Base-by-base conservation (phyloP, 2,113 vertebrate genomes). In the Elephas maximus region DNA sequence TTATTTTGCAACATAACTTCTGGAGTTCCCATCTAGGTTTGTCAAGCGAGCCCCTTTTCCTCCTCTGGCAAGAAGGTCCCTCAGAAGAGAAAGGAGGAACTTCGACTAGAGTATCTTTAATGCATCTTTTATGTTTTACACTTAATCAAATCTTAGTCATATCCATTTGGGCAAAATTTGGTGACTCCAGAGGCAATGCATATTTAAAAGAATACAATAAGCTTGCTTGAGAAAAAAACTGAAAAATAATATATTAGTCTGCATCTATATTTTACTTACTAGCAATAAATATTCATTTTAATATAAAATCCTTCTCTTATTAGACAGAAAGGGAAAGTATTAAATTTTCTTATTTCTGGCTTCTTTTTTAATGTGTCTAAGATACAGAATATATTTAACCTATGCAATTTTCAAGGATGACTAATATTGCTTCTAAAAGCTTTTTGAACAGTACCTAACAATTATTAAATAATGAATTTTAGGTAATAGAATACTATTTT, bases 401-500 rank as follows among this genome's bases (percentile, higher is more conserved):
- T 44, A 30, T 0, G 81, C 85, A 53, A 93, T 89, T 93, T 84
- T 94, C 24, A 93, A 97, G 15, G 86, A 73, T 95, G 33, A 78
- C 95, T n/a, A 62, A 20, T 18, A 82, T 83, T 57, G 94, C 60
- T 95, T 90, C 83, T 85, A 84, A 94, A 91, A 80, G 41, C 41
- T 79, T 84, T 97, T 67, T 67, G 2, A 85, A 86, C 28, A 91
- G 37, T 95, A 80, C 8, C 8, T 93, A 97, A 44, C 48, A 93
- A 96, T 94, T 96, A 48, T 9, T 76, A 37, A 20, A 2, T 90
- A 88, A 9, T 95, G 65, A 92, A 85, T 95, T 96, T 94, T 33
- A 94, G 97, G 97, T 80, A 96, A 28, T 5, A 94, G 65, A 96
- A 96, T 79, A 28, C 20, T 17, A 93, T 37, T 23, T 12, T 92